Conservation (phyloP, 2,888 invertebrate species). For the Abrostola tripartita region DNA sequence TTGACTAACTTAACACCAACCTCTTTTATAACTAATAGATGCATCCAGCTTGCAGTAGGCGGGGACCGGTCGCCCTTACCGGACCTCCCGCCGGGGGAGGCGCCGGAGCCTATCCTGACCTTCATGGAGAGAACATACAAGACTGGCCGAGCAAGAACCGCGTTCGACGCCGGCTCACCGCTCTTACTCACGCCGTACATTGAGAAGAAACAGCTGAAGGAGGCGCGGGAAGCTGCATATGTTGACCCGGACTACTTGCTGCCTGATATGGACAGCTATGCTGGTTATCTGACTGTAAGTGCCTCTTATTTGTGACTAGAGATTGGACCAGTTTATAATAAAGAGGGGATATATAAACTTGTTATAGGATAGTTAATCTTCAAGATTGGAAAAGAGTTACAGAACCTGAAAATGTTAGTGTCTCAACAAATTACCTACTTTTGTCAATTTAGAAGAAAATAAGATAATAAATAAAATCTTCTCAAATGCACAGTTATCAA, state of each 20-base stretch:
- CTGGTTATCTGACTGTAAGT: constrained; percentile 83
- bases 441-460: no score
- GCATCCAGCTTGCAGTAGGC: constrained; percentile 58
- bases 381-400: no score
- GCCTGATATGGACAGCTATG: constrained; percentile 84
- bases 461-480: no score
- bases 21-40: constrained; percentile 66
- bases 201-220: constrained; percentile 83
- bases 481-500: no score
- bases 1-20: neutral
- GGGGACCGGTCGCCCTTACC: constrained; percentile 71
- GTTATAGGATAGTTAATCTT: no score
- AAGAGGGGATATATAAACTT: no score
- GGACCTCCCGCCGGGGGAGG: constrained; percentile 80
- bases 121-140: constrained; percentile 81
- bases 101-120: constrained; percentile 80
- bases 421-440: no score
- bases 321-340: no score
- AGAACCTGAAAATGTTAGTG: no score
- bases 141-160: constrained; percentile 64
- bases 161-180: constrained; percentile 81
- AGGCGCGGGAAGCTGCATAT: constrained; percentile 81
- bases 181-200: constrained; percentile 88
- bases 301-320: neutral
- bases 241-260: constrained; percentile 78